Percentiles rank a stretch among this genome's conserved stretches.
These are phyloP conservation scores for Lycocerus yunnanus DNA, from an alignment of 2,888 invertebrate genomes.

Conservation along the genomic window DNA sequence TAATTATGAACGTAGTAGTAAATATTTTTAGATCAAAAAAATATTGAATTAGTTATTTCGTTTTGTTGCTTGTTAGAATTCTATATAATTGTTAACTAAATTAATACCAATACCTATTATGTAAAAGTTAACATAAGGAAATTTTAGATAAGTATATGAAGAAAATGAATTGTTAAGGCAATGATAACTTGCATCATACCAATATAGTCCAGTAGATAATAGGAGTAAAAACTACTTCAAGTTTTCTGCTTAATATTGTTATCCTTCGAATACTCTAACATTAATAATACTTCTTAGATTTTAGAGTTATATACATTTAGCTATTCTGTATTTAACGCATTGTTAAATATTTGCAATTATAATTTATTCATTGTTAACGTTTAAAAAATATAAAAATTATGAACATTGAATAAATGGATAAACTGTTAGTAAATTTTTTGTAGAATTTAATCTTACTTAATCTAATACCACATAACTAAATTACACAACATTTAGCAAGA, in stretches of 20 bases:
- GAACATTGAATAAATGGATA: conserved; percentile 5
- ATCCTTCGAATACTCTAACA: conserved; percentile 42
- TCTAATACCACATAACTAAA: background rate
- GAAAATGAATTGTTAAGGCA: conserved; percentile 26
- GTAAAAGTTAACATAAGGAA: conserved; percentile 14
- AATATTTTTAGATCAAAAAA: conserved; percentile 1
- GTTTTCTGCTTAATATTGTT: conserved; percentile 47
- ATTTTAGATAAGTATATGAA: conserved; percentile 29
- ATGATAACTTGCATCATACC: conserved; percentile 30
- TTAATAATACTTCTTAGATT: conserved; percentile 28
- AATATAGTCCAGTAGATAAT: conserved; percentile 51
- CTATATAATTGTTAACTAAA: conserved; percentile 23
- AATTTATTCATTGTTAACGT: conserved; percentile 29
- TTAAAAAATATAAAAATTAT: conserved; percentile 21
- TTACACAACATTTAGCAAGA: background rate
- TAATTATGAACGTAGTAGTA: background rate
- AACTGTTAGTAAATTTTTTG: conserved; percentile 1
- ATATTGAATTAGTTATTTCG: background rate
- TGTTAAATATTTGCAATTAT: conserved; percentile 30
- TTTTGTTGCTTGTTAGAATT: conserved; percentile 17
- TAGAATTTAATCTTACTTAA: background rate
- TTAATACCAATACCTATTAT: conserved; percentile 11
- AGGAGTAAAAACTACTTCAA: conserved; percentile 50
- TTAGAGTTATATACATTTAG: conserved; percentile 30
- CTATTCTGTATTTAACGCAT: conserved; percentile 29